phyloP scores from a whole-genome alignment of 1,140 invertebrate species.

The Brachystomella parvula region DNA sequence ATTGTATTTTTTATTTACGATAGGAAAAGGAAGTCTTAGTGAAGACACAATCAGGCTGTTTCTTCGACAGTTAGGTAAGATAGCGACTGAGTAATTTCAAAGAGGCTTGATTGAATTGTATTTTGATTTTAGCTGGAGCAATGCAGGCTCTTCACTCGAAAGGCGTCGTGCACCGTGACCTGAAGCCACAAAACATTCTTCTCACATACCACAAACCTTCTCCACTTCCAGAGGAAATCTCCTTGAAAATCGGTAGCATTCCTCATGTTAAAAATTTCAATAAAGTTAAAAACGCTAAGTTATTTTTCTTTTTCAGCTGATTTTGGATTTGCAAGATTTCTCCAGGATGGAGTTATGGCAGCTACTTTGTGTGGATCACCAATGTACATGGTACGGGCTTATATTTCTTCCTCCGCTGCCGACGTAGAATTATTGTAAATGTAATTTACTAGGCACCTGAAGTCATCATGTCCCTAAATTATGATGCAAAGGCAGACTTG shows the following conservation, averaged over 20 bases:
- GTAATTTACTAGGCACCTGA: slow-evolving; percentile 66
- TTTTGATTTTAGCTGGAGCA: slow-evolving; percentile 65
- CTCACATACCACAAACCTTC: slow-evolving; percentile 70
- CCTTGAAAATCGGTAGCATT: slow-evolving; percentile 81
- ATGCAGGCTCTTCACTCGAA: slow-evolving; percentile 94
- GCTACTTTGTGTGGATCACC: slow-evolving; percentile 96
- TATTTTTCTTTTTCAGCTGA: slow-evolving; percentile 63
- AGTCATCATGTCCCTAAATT: slow-evolving; percentile 98
- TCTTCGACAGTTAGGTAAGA: slow-evolving; percentile 77
- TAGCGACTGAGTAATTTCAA: slow-evolving; percentile 23
- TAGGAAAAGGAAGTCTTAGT: slow-evolving; percentile 82
- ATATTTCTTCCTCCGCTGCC: not conserved
- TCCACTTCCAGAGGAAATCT: slow-evolving; percentile 83
- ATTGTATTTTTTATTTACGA: slow-evolving; percentile 11
- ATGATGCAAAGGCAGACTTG: slow-evolving; percentile 96
- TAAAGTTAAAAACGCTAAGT: not conserved
- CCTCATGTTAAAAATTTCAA: slow-evolving; percentile 11
- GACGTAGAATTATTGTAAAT: not conserved
- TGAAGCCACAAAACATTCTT: slow-evolving; percentile 96
- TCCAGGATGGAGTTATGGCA: slow-evolving; percentile 98
- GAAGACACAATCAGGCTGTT: slow-evolving; percentile 95
- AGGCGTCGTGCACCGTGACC: slow-evolving; percentile 95
- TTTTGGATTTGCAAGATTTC: slow-evolving; percentile 97
- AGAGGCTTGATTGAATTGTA: not conserved
- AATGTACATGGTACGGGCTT: slow-evolving; percentile 87